Base-by-base conservation (phyloP, 2,888 invertebrate genomes). In the Macaria liturata region DNA sequence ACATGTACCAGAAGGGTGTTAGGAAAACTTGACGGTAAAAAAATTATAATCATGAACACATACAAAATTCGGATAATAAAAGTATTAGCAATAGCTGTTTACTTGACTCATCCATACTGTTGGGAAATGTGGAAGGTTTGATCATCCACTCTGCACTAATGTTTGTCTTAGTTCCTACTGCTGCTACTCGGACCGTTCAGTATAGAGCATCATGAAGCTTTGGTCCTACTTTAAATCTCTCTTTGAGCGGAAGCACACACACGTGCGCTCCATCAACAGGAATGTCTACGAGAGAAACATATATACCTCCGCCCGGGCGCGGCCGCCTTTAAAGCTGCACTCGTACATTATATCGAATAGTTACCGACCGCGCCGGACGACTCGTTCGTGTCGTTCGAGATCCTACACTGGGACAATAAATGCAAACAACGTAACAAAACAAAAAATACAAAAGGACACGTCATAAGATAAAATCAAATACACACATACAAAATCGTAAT, bases 371-470 rank as follows among this genome's bases (percentile, higher is more conserved):
- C 59, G 20, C 58, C 61, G 61, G 49, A 46, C 47, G 7, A 48
- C 61, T 50, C 60, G 51, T 57, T 65, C 63, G 49, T 62, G 58
- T 65, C 61, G 58, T 59, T 47, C 37, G 44, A 55, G 51, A 62
- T 52, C 58, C 54, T 34, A 46, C 42, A 32, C 54, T 56, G 56
- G 76, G 75, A 77, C 75, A 70, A 75, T 88, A 89, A 89, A 90
- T 87, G 89, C 90, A 80, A 74, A 74, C 75, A 78, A 74, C 20
- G 74, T 74, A 77, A 70, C 69, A 76, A 71, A 62, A 61, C 68
- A 45, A 76, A 76, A 78, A 76, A 74, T 81, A 75, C 67, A 82
- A 84, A 81, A 78, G 76, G 75, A 82, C 67, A 78, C 64, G 86
- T 88, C 88, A 87, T 80, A 76, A 78, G 67, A 62, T 76, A 76